These are phyloP conservation scores for Odontothrips loti DNA, from an alignment of 2,888 invertebrate genomes.

Conservation along the genomic window DNA sequence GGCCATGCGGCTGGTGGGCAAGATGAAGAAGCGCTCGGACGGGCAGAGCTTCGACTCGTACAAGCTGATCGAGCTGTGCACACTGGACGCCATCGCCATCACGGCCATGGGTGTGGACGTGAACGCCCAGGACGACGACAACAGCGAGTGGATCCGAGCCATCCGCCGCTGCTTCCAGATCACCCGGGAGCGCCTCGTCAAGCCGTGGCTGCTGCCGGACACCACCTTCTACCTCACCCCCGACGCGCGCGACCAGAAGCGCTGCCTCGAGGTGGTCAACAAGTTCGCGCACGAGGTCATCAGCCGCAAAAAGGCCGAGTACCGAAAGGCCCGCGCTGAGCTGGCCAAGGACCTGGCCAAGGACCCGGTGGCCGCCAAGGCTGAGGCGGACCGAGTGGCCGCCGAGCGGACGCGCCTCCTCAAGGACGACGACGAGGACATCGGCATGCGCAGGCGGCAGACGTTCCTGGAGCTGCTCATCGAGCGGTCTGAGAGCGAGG, in stretches of 20 bases:
- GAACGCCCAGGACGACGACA: conserved; percentile 32
- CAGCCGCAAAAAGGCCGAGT: conserved; percentile 24
- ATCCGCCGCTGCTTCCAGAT: conserved; percentile 29
- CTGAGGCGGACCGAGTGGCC: neutral
- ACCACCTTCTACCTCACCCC: conserved; percentile 31
- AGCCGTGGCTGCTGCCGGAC: conserved; percentile 35
- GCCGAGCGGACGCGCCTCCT: conserved; percentile 1
- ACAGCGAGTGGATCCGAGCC: conserved; percentile 31
- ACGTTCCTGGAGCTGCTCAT: conserved; percentile 35
- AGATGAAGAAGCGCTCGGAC: conserved; percentile 29
- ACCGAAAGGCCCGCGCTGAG: neutral
- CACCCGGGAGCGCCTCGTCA: conserved; percentile 31
- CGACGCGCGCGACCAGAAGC: conserved; percentile 28
- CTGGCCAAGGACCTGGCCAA: no score
- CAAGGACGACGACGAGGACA: conserved; percentile 22
- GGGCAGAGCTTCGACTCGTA: conserved; percentile 18
- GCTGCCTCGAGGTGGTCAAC: neutral
- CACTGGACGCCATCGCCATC: conserved; percentile 32
- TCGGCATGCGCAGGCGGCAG: conserved; percentile 27
- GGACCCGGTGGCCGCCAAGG: conserved; percentile 2
- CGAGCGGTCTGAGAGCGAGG: conserved; percentile 32
- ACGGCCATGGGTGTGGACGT: conserved; percentile 35
- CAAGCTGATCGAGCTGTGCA: conserved; percentile 27
- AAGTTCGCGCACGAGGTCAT: conserved; percentile 30
- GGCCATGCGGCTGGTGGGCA: conserved; percentile 34